phyloP scores from a whole-genome alignment of 1,140 invertebrate genomes.

The Drosophila carrolli region DNA sequence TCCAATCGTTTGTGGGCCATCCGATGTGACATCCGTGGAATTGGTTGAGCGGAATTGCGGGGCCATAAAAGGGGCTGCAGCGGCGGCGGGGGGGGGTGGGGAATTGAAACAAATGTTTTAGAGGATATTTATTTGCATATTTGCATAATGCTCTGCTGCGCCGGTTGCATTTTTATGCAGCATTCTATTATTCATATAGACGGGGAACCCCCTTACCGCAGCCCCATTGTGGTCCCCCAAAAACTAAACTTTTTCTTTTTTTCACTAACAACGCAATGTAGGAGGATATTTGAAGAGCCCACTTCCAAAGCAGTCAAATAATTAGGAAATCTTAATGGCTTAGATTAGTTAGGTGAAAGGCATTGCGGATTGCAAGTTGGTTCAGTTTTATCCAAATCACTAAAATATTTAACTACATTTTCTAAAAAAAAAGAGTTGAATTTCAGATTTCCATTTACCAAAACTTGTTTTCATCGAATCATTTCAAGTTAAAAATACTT shows the following conservation, averaged over 20 bases:
- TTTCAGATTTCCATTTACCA: no score
- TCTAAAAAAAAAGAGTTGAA: no score
- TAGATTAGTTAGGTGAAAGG: no score
- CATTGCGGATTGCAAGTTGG: no score
- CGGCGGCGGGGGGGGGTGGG: conserved; percentile 8
- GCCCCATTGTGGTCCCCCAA: neutral
- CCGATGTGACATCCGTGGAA: conserved; percentile 49
- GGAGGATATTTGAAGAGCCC: neutral
- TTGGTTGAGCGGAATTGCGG: conserved; percentile 9
- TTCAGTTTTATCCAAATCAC: no score
- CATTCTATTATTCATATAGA: conserved; percentile 66
- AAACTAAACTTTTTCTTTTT: conserved; percentile 1
- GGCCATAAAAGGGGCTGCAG: neutral
- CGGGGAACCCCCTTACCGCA: neutral
- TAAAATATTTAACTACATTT: no score
- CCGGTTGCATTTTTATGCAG: conserved; percentile 66
- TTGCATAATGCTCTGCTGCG: conserved; percentile 60
- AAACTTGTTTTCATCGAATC: no score
- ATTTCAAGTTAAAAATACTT: neutral
- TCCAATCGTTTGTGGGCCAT: conserved; percentile 65
- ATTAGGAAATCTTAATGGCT: no score
- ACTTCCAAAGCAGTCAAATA: neutral
- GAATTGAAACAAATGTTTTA: conserved; percentile 82
- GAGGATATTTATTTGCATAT: conserved; percentile 81
- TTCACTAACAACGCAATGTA: neutral